Evolutionary conservation across 2,888 invertebrate genomes (phyloP).

Genomic region (Anodontia alba): DNA sequence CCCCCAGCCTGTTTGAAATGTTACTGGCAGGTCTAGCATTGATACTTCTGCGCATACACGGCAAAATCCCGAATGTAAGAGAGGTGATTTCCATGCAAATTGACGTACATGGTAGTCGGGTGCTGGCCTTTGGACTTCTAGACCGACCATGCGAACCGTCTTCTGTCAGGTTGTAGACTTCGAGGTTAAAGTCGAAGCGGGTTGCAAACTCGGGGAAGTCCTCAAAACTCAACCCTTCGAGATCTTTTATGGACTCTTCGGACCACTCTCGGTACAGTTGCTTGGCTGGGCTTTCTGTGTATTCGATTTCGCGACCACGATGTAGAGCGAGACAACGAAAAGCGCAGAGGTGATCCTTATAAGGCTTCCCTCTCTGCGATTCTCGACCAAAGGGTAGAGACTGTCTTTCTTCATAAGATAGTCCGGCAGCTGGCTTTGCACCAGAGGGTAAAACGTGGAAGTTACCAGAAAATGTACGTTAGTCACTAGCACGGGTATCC

Average conservation of each 20-base stretch:
- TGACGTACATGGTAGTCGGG: conserved; percentile 6
- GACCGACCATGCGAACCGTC: conserved; percentile 18
- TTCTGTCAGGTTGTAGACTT: conserved; percentile 16
- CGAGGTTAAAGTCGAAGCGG: conserved; percentile 9
- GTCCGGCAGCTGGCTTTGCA: not conserved
- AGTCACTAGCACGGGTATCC: not conserved
- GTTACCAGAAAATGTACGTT: no score
- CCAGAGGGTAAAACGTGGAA: no score
- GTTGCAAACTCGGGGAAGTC: conserved; percentile 12
- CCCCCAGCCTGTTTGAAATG: conserved; percentile 23
- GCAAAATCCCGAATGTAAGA: not conserved
- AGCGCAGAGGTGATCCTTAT: not conserved
- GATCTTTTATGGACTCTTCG: not conserved
- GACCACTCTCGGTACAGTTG: conserved; percentile 27
- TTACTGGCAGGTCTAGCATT: conserved; percentile 21
- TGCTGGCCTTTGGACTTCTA: conserved; percentile 7
- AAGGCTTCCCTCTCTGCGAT: conserved; percentile 24
- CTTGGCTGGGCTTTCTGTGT: conserved; percentile 29
- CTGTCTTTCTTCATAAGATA: conserved; percentile 23
- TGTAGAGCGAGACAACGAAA: conserved; percentile 48
- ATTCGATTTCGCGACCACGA: conserved; percentile 27
- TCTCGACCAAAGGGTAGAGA: conserved; percentile 37
- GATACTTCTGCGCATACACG: conserved; percentile 3
- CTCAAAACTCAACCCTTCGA: conserved; percentile 1
- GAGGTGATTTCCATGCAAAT: conserved; percentile 22